These are phyloP conservation scores for Heliconius ethilla DNA, from an alignment of 2,888 invertebrate species.

Conservation along the genomic window DNA sequence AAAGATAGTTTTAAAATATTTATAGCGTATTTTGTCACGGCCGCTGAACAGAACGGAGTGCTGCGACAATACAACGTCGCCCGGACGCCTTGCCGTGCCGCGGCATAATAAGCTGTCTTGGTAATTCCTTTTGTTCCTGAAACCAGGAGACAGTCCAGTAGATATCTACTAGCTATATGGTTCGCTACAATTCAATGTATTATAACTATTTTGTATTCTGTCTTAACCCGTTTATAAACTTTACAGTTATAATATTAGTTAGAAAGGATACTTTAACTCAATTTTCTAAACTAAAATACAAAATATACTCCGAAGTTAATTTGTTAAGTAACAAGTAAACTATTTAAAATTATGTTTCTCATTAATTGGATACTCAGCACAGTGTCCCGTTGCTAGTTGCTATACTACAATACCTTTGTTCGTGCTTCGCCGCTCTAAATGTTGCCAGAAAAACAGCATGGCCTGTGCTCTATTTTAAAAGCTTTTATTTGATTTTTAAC, in stretches of 20 bases:
- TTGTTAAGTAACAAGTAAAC: constrained; percentile 16
- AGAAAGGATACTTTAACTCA: no score
- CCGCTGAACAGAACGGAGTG: constrained; percentile 27
- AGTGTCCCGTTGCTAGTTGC: constrained; percentile 21
- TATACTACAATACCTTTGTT: constrained; percentile 38
- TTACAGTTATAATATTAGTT: no score
- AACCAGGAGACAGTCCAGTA: constrained; percentile 24
- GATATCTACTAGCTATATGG: constrained; percentile 28
- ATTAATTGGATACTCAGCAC: constrained; percentile 19
- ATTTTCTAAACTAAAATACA: not conserved
- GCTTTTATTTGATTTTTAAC: constrained; percentile 7
- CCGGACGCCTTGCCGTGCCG: constrained; percentile 54
- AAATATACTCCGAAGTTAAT: constrained; percentile 1
- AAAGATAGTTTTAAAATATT: constrained; percentile 28
- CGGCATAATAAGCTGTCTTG: constrained; percentile 65
- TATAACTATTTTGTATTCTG: not conserved
- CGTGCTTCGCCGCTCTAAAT: constrained; percentile 31
- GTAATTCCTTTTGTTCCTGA: constrained; percentile 54
- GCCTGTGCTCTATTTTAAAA: constrained; percentile 19
- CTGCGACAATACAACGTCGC: constrained; percentile 56
- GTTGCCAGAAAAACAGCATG: constrained; percentile 33
- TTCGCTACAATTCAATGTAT: constrained; percentile 6
- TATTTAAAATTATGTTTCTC: not conserved
- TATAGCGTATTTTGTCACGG: constrained; percentile 36
- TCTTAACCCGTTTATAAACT: no score